phyloP scores from a whole-genome alignment of 2,113 vertebrate genomes.

The Romanogobio albipinnatus region DNA sequence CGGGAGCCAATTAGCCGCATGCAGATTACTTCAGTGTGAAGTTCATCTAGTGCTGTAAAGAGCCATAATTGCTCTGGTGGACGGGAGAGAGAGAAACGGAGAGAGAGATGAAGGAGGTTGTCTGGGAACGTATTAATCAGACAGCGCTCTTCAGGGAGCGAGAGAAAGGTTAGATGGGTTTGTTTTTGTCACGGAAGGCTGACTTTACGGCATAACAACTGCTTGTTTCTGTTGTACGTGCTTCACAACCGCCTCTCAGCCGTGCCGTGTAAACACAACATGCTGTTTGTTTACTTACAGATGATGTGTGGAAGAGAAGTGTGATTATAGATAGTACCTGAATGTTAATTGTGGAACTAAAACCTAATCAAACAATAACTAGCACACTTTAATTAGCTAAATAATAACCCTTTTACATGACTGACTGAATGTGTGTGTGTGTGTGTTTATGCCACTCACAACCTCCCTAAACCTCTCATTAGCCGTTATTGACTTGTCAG shows the following conservation, averaged over 20 bases:
- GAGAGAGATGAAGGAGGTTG: conserved; percentile 52
- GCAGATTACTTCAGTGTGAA: conserved; percentile 46
- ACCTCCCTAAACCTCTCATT: conserved; percentile 32
- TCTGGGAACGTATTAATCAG: conserved; percentile 41
- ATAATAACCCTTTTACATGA: conserved; percentile 6
- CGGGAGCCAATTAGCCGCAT: conserved; percentile 61
- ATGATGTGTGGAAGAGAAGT: background rate
- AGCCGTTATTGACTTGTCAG: conserved; percentile 44
- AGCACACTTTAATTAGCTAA: conserved; percentile 23
- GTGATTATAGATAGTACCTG: conserved; percentile 19
- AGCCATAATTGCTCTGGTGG: conserved; percentile 61
- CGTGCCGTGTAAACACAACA: conserved; percentile 6
- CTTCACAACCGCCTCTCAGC: conserved; percentile 10
- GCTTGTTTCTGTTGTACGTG: conserved; percentile 31
- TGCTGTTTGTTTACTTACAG: conserved; percentile 36
- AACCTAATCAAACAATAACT: conserved; percentile 17
- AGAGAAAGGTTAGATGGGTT: conserved; percentile 33
- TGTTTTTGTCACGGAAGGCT: conserved; percentile 34
- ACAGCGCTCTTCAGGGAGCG: conserved; percentile 13
- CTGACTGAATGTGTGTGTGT: conserved; percentile 7
- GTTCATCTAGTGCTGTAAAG: conserved; percentile 62
- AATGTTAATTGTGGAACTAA: conserved; percentile 18
- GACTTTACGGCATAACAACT: conserved; percentile 30
- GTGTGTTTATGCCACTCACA: conserved; percentile 3
- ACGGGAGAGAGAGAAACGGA: conserved; percentile 46